Evolutionary conservation across 2,797 vertebrate genomes (phyloP), one percentile per base, ranked within the genome.

Genomic region (Psittacula echo): DNA sequence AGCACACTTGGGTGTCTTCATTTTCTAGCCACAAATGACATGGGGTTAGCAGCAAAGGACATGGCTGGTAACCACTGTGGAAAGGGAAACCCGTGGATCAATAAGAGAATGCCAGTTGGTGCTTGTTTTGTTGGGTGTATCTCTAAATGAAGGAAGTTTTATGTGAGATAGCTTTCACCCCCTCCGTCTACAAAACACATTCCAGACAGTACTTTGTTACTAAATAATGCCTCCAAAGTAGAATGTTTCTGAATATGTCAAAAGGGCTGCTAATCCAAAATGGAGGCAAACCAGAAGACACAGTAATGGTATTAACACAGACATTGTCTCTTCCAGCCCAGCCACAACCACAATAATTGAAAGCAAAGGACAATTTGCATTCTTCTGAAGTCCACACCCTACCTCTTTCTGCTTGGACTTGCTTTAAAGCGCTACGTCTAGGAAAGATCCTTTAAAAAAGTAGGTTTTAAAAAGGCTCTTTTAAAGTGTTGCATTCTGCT

Each of bases 11-110:
- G 92, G 87, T 53, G 75, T 96, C 95, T 97, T 97, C 93, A 97
- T 97, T 96, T 96, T 72, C 94, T 58, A 92, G 96, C 97, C 96
- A 96, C 96, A 97, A 95, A 95, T 89, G 92, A 90, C 96, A 91
- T 64, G 75, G 92, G 89, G 89, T 97, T 96, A 97, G 66, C 85
- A 76, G 88, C 67, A 61, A 77, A 89, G 73, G 89, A 96, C 76
- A 51, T 34, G 77, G 64, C 54, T 91, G 73, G 92, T 87, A 96
- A 95, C 81, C 41, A 7, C 87, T 64, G 87, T 90, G 93, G 92
- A 80, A 96, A 95, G 86, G 77, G 84, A 96, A 94, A 93, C 73
- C 61, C 85, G 86, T 89, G 84, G 74, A 95, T 96, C 95, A 64
- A 94, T 95, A 83, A 79, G 20, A 44, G 78, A 93, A 95, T 95